Percentiles rank a stretch among this genome's conserved stretches.
Conservation (phyloP, 1,140 invertebrate genomes). For the Centruroides vittatus region DNA sequence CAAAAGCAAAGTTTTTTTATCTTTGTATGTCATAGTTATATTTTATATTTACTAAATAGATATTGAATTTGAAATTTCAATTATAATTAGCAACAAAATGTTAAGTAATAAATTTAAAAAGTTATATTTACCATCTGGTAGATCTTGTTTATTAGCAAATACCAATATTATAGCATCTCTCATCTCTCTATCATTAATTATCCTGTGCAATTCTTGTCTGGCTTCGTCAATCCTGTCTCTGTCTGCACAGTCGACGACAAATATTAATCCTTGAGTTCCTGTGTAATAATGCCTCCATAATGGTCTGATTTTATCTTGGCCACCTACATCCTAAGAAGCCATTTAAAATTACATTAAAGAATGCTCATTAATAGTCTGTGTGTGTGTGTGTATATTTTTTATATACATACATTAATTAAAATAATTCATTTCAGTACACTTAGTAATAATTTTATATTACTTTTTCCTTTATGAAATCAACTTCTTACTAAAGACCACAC, state of each 20-base stretch:
- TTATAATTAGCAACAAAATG: not conserved
- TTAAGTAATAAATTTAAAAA: not conserved
- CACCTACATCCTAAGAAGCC: slow-evolving; percentile 73
- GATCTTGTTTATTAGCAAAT: slow-evolving; percentile 94
- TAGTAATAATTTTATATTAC: no score
- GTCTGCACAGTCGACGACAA: slow-evolving; percentile 52
- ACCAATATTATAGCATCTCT: slow-evolving; percentile 97
- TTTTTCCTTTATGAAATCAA: no score
- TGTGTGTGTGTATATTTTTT: no score
- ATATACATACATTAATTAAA: no score
- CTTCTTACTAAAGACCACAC: no score
- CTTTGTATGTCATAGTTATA: not conserved
- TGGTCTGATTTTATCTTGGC: slow-evolving; percentile 99
- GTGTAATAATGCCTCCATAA: slow-evolving; percentile 97
- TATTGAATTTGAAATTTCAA: not conserved
- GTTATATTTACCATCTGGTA: slow-evolving; percentile 60
- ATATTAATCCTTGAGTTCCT: slow-evolving; percentile 42
- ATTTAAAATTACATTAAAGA: no score
- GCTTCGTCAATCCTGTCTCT: slow-evolving; percentile 91
- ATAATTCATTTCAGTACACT: no score
- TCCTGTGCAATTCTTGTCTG: slow-evolving; percentile 90
- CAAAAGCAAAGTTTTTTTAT: no score
- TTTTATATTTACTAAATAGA: not conserved
- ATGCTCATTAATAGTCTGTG: no score
- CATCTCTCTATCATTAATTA: slow-evolving; percentile 99